Percentiles rank a stretch among this genome's conserved stretches.
Conservation (phyloP, 2,797 vertebrate species). For the Chelon auratus region DNA sequence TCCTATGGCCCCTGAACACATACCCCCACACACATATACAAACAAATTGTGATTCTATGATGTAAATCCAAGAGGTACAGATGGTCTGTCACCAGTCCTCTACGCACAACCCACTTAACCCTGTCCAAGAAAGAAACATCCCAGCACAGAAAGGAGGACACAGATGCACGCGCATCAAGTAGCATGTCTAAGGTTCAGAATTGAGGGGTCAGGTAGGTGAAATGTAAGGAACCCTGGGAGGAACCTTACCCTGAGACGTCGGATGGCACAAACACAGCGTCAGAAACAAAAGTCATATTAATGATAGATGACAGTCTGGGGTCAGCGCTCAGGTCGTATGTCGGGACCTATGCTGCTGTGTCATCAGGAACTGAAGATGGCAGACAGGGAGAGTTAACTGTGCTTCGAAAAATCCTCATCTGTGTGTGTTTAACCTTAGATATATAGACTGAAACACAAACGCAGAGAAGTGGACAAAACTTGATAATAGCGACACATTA, state of each 20-base stretch:
- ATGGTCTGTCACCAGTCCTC: slow-evolving; percentile 22
- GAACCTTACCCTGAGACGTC: slow-evolving; percentile 59
- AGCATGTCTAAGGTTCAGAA: slow-evolving; percentile 52
- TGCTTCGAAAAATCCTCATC: slow-evolving; percentile 4
- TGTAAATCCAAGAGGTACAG: slow-evolving; percentile 35
- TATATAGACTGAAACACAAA: neutral
- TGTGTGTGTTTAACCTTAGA: neutral
- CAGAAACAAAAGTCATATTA: slow-evolving; percentile 75
- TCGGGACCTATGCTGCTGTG: slow-evolving; percentile 35
- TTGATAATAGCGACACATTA: neutral
- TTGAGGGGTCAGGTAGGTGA: slow-evolving; percentile 59
- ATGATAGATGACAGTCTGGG: slow-evolving; percentile 75
- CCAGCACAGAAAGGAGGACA: neutral
- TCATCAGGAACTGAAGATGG: slow-evolving; percentile 34
- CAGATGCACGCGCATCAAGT: neutral
- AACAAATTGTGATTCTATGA: slow-evolving; percentile 48
- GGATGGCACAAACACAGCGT: slow-evolving; percentile 60
- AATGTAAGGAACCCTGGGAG: slow-evolving; percentile 71
- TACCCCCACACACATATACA: slow-evolving; percentile 58
- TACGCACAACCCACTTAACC: slow-evolving; percentile 13
- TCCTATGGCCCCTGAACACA: slow-evolving; percentile 64
- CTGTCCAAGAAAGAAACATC: slow-evolving; percentile 28
- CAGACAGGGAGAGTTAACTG: slow-evolving; percentile 13
- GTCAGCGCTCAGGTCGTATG: slow-evolving; percentile 62
- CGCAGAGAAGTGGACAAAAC: neutral